These are phyloP conservation scores for Agrotis puta DNA, from an alignment of 2,888 invertebrate genomes.

Conservation along the genomic window DNA sequence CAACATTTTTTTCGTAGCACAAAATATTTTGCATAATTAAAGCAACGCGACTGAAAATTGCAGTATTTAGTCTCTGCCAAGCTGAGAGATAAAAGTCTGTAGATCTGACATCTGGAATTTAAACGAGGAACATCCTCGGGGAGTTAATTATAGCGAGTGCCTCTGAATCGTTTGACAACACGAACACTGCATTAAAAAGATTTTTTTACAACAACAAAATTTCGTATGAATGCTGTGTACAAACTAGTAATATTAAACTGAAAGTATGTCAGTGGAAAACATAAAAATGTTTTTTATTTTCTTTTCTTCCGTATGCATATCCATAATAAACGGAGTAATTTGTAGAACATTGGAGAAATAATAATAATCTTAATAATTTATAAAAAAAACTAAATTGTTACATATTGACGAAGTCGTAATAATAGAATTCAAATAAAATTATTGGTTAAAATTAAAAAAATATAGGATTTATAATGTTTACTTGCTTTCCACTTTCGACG, in stretches of 20 bases:
- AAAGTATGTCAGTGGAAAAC: conserved; percentile 14
- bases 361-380: no score
- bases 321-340: not conserved
- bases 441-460: not conserved
- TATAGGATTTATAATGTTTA: conserved; percentile 65
- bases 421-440: not conserved
- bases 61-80: conserved; percentile 57
- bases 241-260: conserved; percentile 20
- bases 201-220: conserved; percentile 24
- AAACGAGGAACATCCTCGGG: conserved; percentile 40
- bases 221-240: conserved; percentile 1
- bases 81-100: conserved; percentile 33
- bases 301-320: conserved; percentile 12
- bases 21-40: conserved; percentile 56
- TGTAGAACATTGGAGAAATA: conserved; percentile 10
- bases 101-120: conserved; percentile 46
- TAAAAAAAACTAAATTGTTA: no score
- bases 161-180: conserved; percentile 38
- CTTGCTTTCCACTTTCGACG: conserved; percentile 94
- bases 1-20: conserved; percentile 31
- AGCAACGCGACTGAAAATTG: conserved; percentile 49
- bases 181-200: conserved; percentile 25
- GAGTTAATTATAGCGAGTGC: conserved; percentile 45
- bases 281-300: conserved; percentile 20
- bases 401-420: not conserved